Conservation (phyloP, 1,140 invertebrate species). For the Drosophila rufa region DNA sequence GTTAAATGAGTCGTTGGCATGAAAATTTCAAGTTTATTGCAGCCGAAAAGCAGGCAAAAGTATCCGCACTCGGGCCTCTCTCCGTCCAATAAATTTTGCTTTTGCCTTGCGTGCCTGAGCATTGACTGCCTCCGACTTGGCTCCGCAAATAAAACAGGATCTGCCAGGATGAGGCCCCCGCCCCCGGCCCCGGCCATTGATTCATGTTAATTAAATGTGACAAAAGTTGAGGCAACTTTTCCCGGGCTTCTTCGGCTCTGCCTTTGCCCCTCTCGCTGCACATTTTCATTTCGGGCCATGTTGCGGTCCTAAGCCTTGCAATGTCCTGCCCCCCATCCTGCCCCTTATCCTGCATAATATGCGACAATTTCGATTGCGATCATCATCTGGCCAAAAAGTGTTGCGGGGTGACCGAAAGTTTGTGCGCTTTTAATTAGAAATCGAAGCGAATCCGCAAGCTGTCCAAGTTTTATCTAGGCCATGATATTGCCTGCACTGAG, state of each 20-base stretch:
- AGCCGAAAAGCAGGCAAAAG: constrained; percentile 30
- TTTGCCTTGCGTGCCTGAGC: constrained; percentile 39
- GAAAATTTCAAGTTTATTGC: constrained; percentile 77
- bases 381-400: constrained; percentile 59
- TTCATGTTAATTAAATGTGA: constrained; percentile 82
- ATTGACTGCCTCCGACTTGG: constrained; percentile 3
- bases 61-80: constrained; percentile 1
- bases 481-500: constrained; percentile 28
- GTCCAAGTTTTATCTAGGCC: constrained; percentile 57
- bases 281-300: constrained; percentile 56
- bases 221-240: constrained; percentile 66
- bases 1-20: constrained; percentile 77
- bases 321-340: too few species aligned
- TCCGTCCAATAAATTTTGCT: constrained; percentile 54
- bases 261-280: constrained; percentile 35
- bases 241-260: constrained; percentile 4
- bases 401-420: constrained; percentile 47
- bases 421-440: constrained; percentile 77
- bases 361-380: constrained; percentile 68
- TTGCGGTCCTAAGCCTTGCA: constrained; percentile 26
- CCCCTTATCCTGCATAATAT: constrained; percentile 28
- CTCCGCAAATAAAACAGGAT: not conserved
- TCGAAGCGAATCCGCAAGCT: constrained; percentile 62
- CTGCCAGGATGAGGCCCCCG: constrained; percentile 13
- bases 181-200: constrained; percentile 33